Conservation (phyloP, 2,888 invertebrate species). For the Gibbula magus region DNA sequence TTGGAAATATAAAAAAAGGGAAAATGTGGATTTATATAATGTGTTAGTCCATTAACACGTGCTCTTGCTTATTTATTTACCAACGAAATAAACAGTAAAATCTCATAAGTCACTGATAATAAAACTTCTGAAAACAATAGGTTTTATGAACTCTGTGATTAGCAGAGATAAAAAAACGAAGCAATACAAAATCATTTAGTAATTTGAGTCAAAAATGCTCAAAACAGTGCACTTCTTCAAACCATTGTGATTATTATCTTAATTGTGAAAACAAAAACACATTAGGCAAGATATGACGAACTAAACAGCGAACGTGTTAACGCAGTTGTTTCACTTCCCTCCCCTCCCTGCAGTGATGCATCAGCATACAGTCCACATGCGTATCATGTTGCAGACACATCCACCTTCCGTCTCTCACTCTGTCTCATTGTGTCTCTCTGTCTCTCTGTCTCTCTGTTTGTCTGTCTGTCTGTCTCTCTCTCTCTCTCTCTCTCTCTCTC, state of each 20-base stretch:
- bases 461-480: neutral
- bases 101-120: too few relatives aligned
- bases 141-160: too few relatives aligned
- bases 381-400: neutral
- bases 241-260: neutral
- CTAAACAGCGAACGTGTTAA: neutral
- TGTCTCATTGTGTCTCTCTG: neutral
- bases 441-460: neutral
- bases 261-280: neutral
- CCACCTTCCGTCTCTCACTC: neutral
- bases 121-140: too few relatives aligned
- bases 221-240: neutral
- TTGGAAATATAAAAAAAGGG: too few relatives aligned
- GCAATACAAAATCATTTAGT: too few relatives aligned
- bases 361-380: too few relatives aligned
- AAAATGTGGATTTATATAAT: too few relatives aligned
- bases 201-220: too few relatives aligned
- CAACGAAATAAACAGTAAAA: too few relatives aligned
- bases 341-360: neutral
- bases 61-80: too few relatives aligned
- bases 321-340: neutral
- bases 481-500: neutral
- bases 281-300: neutral
- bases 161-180: too few relatives aligned
- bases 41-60: too few relatives aligned